A percentile compares a stretch with the other conserved stretches of the same genome.
phyloP scores from a whole-genome alignment of 2,113 vertebrate species.

The Brachyistius frenatus region DNA sequence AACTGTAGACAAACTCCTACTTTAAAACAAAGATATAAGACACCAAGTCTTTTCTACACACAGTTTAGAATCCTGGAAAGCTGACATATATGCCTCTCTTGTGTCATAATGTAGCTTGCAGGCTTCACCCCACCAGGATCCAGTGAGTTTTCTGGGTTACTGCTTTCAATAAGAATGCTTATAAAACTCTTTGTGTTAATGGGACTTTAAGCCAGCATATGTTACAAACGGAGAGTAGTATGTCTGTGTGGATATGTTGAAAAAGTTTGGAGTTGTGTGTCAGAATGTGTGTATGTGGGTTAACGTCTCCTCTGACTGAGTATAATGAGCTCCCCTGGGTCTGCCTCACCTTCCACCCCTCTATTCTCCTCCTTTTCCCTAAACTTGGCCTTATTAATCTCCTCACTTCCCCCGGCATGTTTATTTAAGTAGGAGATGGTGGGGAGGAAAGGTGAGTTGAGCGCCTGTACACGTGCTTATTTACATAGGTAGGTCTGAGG shows the following conservation, averaged over 20 bases:
- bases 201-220: constrained; percentile 59
- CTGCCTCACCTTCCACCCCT: constrained; percentile 57
- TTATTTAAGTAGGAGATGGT: constrained; percentile 67
- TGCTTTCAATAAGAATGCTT: constrained; percentile 63
- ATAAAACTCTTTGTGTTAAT: constrained; percentile 73
- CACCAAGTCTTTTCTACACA: not conserved
- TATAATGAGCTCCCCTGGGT: constrained; percentile 83
- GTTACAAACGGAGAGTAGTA: constrained; percentile 69
- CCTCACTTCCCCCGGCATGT: constrained; percentile 63
- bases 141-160: constrained; percentile 54
- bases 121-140: constrained; percentile 45
- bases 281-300: constrained; percentile 54
- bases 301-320: constrained; percentile 69
- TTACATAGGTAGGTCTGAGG: constrained; percentile 51
- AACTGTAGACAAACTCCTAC: not conserved
- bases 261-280: constrained; percentile 56
- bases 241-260: constrained; percentile 66
- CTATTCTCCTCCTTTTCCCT: constrained; percentile 53
- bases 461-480: constrained; percentile 71
- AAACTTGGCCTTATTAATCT: constrained; percentile 81
- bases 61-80: constrained; percentile 19
- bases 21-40: not conserved
- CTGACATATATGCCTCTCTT: constrained; percentile 16
- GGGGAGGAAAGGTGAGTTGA: constrained; percentile 62
- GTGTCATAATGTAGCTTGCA: constrained; percentile 13